These are phyloP conservation scores for Tigriopus californicus DNA, from an alignment of 2,888 invertebrate species.

Conservation along the genomic window DNA sequence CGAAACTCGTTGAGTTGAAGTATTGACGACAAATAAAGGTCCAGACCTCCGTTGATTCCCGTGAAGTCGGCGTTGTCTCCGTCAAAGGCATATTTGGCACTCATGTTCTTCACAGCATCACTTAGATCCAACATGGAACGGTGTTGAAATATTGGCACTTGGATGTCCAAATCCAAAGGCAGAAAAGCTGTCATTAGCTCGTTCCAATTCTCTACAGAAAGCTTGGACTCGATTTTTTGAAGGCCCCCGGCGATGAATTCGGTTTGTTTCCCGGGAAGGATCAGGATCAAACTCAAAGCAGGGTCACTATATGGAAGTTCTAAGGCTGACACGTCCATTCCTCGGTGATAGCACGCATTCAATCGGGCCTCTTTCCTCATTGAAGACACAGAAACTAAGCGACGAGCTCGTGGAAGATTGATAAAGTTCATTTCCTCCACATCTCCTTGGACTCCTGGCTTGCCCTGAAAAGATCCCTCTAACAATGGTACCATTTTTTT, in stretches of 20 bases:
- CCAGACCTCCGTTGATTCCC: conserved; percentile 61
- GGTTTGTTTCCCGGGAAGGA: conserved; percentile 70
- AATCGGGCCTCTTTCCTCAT: conserved; percentile 32
- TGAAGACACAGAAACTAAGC: conserved; percentile 63
- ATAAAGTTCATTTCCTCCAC: conserved; percentile 33
- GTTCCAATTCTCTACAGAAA: conserved; percentile 21
- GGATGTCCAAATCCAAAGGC: conserved; percentile 21
- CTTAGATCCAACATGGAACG: conserved; percentile 63
- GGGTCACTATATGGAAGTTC: conserved; percentile 42
- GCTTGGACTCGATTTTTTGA: conserved; percentile 20
- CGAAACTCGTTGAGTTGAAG: conserved; percentile 61
- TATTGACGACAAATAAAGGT: conserved; percentile 63
- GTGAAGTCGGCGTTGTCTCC: conserved; percentile 56
- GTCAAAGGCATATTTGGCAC: conserved; percentile 56
- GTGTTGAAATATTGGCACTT: conserved; percentile 54
- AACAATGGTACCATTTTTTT: conserved; percentile 11
- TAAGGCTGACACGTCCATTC: conserved; percentile 61
- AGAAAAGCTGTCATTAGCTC: conserved; percentile 14
- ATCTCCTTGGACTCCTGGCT: conserved; percentile 63
- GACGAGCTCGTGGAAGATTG: conserved; percentile 26
- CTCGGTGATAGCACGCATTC: conserved; percentile 64
- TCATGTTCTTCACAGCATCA: conserved; percentile 55
- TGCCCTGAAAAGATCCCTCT: conserved; percentile 36
- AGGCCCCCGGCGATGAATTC: conserved; percentile 45
- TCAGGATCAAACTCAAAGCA: conserved; percentile 52